A percentile compares a stretch with the other conserved stretches of the same genome.
Conservation (phyloP, 1,140 invertebrate species). For the Idris sp. region DNA sequence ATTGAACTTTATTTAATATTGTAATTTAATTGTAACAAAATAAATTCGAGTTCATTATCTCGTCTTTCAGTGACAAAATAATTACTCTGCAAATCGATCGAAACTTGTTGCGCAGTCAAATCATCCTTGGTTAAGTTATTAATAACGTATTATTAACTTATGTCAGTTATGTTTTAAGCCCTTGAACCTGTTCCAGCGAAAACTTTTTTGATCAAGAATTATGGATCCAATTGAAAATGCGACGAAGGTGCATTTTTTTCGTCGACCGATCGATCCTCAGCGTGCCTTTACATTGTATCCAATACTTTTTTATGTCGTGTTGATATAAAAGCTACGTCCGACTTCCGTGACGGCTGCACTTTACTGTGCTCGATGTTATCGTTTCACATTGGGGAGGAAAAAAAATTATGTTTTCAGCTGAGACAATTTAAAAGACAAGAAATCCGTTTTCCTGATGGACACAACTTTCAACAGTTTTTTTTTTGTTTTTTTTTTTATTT, state of each 20-base stretch:
- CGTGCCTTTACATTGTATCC: background rate
- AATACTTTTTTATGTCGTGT: background rate
- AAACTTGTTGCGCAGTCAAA: constrained; percentile 21
- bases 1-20: too few species aligned
- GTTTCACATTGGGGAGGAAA: background rate
- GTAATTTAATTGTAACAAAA: too few species aligned
- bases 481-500: too few species aligned
- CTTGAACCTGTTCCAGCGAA: constrained; percentile 25
- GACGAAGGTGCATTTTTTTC: too few species aligned
- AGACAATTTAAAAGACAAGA: too few species aligned
- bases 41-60: too few species aligned
- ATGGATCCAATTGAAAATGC: too few species aligned
- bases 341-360: constrained; percentile 19
- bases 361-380: constrained; percentile 14
- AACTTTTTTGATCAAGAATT: constrained; percentile 23
- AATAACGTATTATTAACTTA: constrained; percentile 27
- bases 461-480: too few species aligned
- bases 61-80: too few species aligned
- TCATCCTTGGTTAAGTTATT: constrained; percentile 25
- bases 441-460: too few species aligned
- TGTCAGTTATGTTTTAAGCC: constrained; percentile 34
- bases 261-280: too few species aligned
- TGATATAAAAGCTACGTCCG: background rate
- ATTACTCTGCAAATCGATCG: constrained; percentile 9
- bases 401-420: too few species aligned